Evolutionary conservation across 2,888 invertebrate genomes (phyloP).

Genomic region (Scaptodrosophila latifasciaeformis): DNA sequence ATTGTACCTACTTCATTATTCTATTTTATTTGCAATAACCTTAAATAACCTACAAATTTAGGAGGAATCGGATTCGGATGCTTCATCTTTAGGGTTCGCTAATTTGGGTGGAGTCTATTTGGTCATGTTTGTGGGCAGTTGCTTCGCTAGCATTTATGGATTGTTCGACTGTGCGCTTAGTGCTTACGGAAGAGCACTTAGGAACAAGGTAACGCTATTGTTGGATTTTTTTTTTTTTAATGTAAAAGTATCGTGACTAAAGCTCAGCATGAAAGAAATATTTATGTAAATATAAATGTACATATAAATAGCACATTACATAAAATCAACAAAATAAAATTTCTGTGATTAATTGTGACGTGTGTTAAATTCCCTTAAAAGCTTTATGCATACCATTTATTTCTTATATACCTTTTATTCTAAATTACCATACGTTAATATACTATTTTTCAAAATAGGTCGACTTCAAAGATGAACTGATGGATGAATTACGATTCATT

Average conservation of each 20-base stretch:
- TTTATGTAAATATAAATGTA: too few species aligned
- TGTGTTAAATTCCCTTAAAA: neutral
- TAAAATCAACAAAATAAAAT: conserved; percentile 13
- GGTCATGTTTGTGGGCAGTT: conserved; percentile 77
- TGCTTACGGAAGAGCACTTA: conserved; percentile 62
- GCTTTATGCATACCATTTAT: neutral
- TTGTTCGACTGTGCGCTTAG: conserved; percentile 69
- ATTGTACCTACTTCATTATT: too few species aligned
- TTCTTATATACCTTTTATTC: conserved; percentile 24
- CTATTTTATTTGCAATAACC: too few species aligned
- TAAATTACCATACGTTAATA: conserved; percentile 15
- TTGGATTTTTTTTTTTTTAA: too few species aligned
- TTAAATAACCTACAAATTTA: too few species aligned
- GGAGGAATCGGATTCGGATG: conserved; percentile 66
- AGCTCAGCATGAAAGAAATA: conserved; percentile 25
- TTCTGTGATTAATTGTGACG: too few species aligned
- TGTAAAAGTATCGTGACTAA: conserved; percentile 53
- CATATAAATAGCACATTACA: too few species aligned
- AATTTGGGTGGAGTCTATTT: conserved; percentile 82
- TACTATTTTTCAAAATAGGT: conserved; percentile 74
- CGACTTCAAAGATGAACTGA: conserved; percentile 81
- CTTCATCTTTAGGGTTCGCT: conserved; percentile 78
- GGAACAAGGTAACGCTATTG: conserved; percentile 66
- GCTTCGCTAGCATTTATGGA: conserved; percentile 71
- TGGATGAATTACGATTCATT: conserved; percentile 84